Evolutionary conservation across 2,797 vertebrate genomes (phyloP).

Genomic region (Pangasius macronema): DNA sequence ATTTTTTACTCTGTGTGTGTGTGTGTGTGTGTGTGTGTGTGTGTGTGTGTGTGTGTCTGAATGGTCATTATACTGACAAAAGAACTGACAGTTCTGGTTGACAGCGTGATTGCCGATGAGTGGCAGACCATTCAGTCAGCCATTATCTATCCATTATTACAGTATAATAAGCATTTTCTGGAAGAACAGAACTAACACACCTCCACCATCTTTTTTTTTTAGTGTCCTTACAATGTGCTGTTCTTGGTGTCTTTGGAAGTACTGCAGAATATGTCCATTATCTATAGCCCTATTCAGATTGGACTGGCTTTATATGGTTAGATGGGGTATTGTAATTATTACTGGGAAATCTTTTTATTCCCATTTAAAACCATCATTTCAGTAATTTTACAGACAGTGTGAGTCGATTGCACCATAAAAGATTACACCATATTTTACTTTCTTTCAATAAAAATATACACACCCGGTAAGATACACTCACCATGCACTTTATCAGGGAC

Average conservation of each 20-base stretch:
- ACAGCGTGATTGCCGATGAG: not conserved
- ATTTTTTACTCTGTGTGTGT: not conserved
- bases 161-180: not conserved
- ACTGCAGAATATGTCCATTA: not conserved
- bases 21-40: too few relatives aligned
- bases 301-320: not conserved
- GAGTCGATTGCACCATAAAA: not conserved
- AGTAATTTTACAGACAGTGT: not conserved
- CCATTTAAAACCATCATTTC: not conserved
- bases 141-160: not conserved
- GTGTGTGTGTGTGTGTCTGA: too few relatives aligned
- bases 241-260: not conserved
- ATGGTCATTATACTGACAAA: not conserved
- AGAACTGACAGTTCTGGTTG: conserved; percentile 12
- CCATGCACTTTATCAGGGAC: too few relatives aligned
- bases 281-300: not conserved
- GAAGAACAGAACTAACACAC: not conserved
- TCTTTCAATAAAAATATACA: not conserved
- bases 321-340: not conserved
- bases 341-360: not conserved
- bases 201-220: not conserved
- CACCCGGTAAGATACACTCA: too few relatives aligned
- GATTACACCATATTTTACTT: not conserved
- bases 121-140: not conserved
- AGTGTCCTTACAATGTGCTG: not conserved